Percentiles rank a stretch among this genome's conserved stretches.
Conservation (phyloP, 2,797 vertebrate genomes). For the Darevskia nairensis region DNA sequence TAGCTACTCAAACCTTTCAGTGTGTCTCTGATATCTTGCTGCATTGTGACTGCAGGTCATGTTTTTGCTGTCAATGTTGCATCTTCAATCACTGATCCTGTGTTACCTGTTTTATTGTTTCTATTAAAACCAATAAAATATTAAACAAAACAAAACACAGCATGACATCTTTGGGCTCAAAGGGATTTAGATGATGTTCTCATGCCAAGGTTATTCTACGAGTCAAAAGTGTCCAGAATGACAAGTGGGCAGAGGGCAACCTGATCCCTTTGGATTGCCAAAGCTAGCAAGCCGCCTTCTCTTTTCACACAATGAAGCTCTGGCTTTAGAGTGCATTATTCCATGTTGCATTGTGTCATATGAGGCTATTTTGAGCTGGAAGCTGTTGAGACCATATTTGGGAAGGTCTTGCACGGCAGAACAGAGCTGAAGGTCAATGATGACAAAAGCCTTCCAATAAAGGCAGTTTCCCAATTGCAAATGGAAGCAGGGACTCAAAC, state of each 20-base stretch:
- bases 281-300: conserved; percentile 43
- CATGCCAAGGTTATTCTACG: neutral
- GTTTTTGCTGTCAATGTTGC: no score
- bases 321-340: conserved; percentile 71
- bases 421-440: conserved; percentile 62
- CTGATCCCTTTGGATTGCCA: conserved; percentile 52
- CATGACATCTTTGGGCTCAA: neutral
- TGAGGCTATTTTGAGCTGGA: conserved; percentile 74
- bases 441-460: conserved; percentile 44
- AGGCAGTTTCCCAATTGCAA: conserved; percentile 17
- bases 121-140: no score
- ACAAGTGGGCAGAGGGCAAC: conserved; percentile 35
- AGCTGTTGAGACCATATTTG: conserved; percentile 71
- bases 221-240: conserved; percentile 1
- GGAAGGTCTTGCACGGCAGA: conserved; percentile 68
- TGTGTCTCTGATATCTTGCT: no score
- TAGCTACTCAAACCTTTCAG: no score
- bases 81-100: no score
- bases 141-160: no score
- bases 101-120: no score
- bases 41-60: no score
- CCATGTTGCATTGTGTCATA: conserved; percentile 69
- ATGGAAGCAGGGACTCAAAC: conserved; percentile 5
- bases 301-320: conserved; percentile 65
- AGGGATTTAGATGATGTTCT: neutral